phyloP scores from a whole-genome alignment of 2,113 vertebrate genomes.

The Thymallus thymallus region DNA sequence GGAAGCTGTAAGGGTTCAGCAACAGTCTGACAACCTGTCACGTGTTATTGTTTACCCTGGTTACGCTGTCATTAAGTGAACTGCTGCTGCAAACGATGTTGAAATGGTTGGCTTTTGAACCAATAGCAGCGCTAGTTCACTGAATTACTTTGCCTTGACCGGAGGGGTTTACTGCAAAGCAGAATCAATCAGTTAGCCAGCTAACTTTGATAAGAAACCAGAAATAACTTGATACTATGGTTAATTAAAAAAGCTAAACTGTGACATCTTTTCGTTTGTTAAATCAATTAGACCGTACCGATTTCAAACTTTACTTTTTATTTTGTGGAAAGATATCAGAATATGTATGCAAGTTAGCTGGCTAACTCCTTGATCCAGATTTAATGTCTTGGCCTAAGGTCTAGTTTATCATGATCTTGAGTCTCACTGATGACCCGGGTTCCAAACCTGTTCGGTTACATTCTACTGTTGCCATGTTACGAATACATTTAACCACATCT shows the following conservation, averaged over 20 bases:
- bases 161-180: neutral
- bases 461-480: neutral
- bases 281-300: no score
- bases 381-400: conserved; percentile 9
- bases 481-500: neutral
- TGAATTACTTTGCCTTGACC: neutral
- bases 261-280: no score
- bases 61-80: conserved; percentile 30
- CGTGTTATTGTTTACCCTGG: conserved; percentile 35
- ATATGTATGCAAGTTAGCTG: no score
- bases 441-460: neutral
- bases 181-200: no score
- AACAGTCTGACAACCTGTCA: conserved; percentile 7
- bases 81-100: conserved; percentile 13
- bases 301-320: no score
- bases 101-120: conserved; percentile 1
- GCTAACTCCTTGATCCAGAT: neutral
- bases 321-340: no score
- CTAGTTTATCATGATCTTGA: neutral
- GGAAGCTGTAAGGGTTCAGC: neutral
- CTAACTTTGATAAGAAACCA: no score
- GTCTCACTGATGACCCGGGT: neutral
- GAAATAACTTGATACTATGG: no score
- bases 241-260: no score
- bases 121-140: neutral